Base-by-base conservation (phyloP, 1,140 invertebrate genomes). In the Eueides isabella region DNA sequence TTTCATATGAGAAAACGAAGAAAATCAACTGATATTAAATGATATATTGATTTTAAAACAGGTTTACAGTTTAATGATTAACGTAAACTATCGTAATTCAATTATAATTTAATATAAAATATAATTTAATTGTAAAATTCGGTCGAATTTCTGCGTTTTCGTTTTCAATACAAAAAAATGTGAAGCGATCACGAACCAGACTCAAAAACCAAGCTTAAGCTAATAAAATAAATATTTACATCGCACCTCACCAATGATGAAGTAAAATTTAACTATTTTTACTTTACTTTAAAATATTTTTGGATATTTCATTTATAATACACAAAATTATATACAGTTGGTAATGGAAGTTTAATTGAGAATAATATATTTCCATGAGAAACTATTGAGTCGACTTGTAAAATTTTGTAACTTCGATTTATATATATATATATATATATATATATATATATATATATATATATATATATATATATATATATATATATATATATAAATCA, bases 201-300 rank as follows among this genome's bases (percentile, higher is more conserved):
- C 67, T 77, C 64, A 69, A 83, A 82, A 75, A 80, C 33, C 77
- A 84, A 84, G 76, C 80, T 74, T 66, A 88, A 87, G 85, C 86
- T 82, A 75, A 74, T 48, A 75, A 79, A 81, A 75, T 77, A 68
- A 78, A 80, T 88, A 90, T 89, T 84, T 88, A 89, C 88, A 88
- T 61, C 79, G 77, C 74, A 70, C 73, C 81, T 82, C 70, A 76
- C 68, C 48, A 55, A 55, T 55, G 48, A 55, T 12, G 35, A 55
- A 55, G 48, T 23, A 35, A 65, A 69, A 74, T 14, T 72, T 61
- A 67, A 76, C 72, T 79, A 75, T 80, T 81, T 87, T 84, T 84
- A 74, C 80, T 81, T 84, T 88, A 88, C 65, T 79, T 84, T 81
- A 61, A 78, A 83, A 81, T 77, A 78, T 69, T 85, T 87, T 88